Base-by-base conservation (phyloP, 2,888 invertebrate species). In the Drosophila barbarae region DNA sequence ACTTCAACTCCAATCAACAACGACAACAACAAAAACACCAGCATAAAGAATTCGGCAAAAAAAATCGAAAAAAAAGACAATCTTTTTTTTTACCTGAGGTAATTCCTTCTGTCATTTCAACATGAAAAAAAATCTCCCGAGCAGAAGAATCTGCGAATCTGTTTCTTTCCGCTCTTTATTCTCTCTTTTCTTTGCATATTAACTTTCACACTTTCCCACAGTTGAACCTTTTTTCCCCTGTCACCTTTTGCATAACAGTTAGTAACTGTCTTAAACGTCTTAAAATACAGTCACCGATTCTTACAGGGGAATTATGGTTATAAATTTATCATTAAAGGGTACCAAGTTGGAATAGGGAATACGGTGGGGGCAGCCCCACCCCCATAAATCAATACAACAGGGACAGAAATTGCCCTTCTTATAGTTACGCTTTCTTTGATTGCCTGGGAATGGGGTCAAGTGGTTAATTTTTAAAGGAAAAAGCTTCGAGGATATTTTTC, bases 181-280 rank as follows among this genome's bases (percentile, higher is more conserved):
- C 13, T 6, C 10, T 4, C 60, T 9, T 26, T 44, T 39, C 52
- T 54, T 42, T 18, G 18, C 53, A 36, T 50, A 47, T 47, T 47
- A 69, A 70, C 71, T 71, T 69, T 69, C 71, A 64, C 71, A 69
- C 69, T 69, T 69, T 69, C 69, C 65, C 71, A 71, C 52, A 64
- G 44, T 39, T 46, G 38, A 50, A 44, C 30, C 34, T 39, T 38
- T 35, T 59, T 59, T 38, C 18, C 12, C 28, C 39, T 38, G 35
- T 10, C 42, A 12, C 21, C 46, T 51, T 66, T 59, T 47, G 59
- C 69, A 69, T 69, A 67, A 69, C 60, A 60, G 60, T 52, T 52
- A 52, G 60, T 54, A 54, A 54, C 66, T 59, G 58, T 46, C 18
- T 34, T 21, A 34, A 47, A 32, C 21, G 46, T 32, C 23, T 44